Percentiles rank a stretch among this genome's conserved stretches.
These are phyloP conservation scores for Phyto melanocephala DNA, from an alignment of 2,888 invertebrate genomes.

Conservation along the genomic window DNA sequence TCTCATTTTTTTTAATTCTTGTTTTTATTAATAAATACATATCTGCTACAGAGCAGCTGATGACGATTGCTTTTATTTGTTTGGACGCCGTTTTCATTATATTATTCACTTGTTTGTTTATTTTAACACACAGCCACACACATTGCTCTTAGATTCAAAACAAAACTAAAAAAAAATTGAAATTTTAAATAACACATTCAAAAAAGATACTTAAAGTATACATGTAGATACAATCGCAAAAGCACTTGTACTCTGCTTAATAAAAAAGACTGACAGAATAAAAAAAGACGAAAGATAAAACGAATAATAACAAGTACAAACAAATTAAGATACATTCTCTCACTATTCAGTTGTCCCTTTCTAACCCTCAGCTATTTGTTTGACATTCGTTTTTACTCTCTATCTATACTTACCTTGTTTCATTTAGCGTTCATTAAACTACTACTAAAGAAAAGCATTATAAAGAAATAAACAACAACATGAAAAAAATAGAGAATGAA, in stretches of 20 bases:
- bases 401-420: constrained; percentile 53
- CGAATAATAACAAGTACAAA: constrained; percentile 17
- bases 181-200: constrained; percentile 48
- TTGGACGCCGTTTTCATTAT: neutral
- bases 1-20: constrained; percentile 40
- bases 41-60: constrained; percentile 11
- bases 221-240: neutral
- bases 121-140: constrained; percentile 7
- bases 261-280: neutral
- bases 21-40: constrained; percentile 30
- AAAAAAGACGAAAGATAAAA: constrained; percentile 9
- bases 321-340: neutral
- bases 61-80: constrained; percentile 31
- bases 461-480: neutral
- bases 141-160: constrained; percentile 40
- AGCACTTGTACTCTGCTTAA: constrained; percentile 59
- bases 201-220: neutral
- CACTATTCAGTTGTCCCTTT: constrained; percentile 37
- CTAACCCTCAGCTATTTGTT: neutral
- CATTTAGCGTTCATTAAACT: constrained; percentile 63
- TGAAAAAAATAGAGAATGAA: neutral
- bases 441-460: neutral
- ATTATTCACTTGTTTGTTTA: constrained; percentile 61
- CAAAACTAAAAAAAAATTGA: constrained; percentile 58
- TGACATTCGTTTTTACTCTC: constrained; percentile 17